These are phyloP conservation scores for Apodemia mormo DNA, from an alignment of 2,888 invertebrate genomes.

Conservation along the genomic window DNA sequence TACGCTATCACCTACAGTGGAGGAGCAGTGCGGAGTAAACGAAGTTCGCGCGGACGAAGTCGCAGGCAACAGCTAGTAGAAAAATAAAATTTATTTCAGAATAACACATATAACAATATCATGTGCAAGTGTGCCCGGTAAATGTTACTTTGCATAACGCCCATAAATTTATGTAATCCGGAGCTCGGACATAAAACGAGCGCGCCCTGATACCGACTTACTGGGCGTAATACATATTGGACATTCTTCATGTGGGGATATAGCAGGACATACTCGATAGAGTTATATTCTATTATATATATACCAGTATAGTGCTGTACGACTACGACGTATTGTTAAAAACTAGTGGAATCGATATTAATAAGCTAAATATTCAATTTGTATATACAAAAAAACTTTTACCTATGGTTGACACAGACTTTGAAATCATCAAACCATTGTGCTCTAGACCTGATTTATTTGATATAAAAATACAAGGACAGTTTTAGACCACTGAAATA, in stretches of 20 bases:
- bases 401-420: no score
- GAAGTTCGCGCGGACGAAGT: no score
- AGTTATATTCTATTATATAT: not conserved
- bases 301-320: not conserved
- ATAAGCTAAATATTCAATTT: no score
- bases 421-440: no score
- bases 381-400: no score
- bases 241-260: not conserved
- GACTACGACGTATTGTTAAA: not conserved
- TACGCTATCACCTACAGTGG: no score
- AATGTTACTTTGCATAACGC: not conserved
- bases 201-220: constrained; percentile 4
- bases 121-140: not conserved
- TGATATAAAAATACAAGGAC: no score
- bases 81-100: not conserved
- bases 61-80: no score
- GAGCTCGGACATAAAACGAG: not conserved
- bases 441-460: no score
- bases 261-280: not conserved
- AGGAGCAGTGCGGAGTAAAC: no score
- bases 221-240: not conserved
- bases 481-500: no score
- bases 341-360: no score
- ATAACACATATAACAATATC: not conserved
- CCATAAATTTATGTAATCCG: constrained; percentile 2